A percentile compares a stretch with the other conserved stretches of the same genome.
These are phyloP conservation scores for Cryptus armator DNA, from an alignment of 2,888 invertebrate species.

Conservation along the genomic window DNA sequence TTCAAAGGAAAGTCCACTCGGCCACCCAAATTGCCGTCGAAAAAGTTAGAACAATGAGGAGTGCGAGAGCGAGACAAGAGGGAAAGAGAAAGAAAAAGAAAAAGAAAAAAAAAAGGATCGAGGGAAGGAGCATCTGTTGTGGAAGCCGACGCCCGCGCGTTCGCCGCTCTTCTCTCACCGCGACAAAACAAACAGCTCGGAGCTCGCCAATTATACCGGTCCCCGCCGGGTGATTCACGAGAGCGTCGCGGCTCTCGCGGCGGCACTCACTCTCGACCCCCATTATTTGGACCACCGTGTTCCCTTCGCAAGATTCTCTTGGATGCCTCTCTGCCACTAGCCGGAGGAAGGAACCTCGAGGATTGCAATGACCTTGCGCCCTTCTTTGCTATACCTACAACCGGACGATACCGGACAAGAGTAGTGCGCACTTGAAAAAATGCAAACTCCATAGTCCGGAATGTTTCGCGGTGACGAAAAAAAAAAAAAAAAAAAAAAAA, in stretches of 20 bases:
- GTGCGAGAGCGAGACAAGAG: slow-evolving; percentile 12
- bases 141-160: slow-evolving; percentile 73
- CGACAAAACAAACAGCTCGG: slow-evolving; percentile 82
- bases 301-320: slow-evolving; percentile 41
- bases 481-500: too few relatives aligned
- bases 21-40: slow-evolving; percentile 24
- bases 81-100: neutral
- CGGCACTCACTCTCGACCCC: slow-evolving; percentile 41
- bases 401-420: neutral
- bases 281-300: slow-evolving; percentile 68
- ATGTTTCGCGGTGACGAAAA: too few relatives aligned
- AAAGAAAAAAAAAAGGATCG: slow-evolving; percentile 24
- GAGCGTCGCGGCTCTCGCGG: slow-evolving; percentile 72
- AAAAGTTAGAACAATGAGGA: slow-evolving; percentile 6
- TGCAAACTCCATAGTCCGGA: too few relatives aligned
- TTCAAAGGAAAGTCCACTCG: slow-evolving; percentile 36
- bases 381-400: neutral
- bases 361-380: slow-evolving; percentile 8
- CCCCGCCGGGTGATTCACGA: slow-evolving; percentile 75
- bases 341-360: slow-evolving; percentile 20
- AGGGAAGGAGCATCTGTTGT: slow-evolving; percentile 42
- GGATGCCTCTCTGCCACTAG: slow-evolving; percentile 26
- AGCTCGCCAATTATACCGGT: slow-evolving; percentile 79
- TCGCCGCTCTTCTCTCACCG: slow-evolving; percentile 65
- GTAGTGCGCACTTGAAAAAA: neutral